Percentiles rank a stretch among this genome's conserved stretches.
phyloP scores from a whole-genome alignment of 2,113 vertebrate genomes.

The Cololabis saira region DNA sequence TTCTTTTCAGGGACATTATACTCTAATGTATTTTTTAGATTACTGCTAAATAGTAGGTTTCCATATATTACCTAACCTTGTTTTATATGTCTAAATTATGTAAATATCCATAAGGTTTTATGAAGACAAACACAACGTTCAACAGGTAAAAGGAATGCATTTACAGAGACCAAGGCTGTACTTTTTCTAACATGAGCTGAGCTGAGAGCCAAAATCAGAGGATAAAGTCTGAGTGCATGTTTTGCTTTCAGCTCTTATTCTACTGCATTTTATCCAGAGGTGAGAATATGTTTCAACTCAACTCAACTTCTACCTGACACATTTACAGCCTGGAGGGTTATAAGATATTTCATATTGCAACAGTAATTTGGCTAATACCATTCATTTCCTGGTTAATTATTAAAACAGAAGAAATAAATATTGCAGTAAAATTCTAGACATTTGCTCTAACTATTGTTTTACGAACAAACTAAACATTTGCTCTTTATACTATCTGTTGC shows the following conservation, averaged over 20 bases:
- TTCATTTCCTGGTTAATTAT: too few relatives aligned
- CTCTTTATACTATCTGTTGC: too few relatives aligned
- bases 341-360: neutral
- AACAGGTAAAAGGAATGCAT: too few relatives aligned
- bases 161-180: neutral
- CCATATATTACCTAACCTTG: neutral
- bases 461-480: too few relatives aligned
- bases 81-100: slow-evolving; percentile 2
- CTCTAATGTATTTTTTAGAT: slow-evolving; percentile 4
- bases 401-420: too few relatives aligned
- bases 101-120: slow-evolving; percentile 3
- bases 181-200: neutral
- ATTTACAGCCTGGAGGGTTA: too few relatives aligned
- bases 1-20: neutral
- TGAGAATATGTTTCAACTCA: neutral
- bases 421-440: too few relatives aligned
- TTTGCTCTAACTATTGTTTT: too few relatives aligned
- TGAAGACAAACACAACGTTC: neutral
- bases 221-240: neutral
- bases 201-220: neutral
- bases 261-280: neutral
- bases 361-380: neutral
- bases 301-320: neutral
- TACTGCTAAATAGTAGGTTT: neutral
- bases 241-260: neutral